phyloP scores from a whole-genome alignment of 2,113 vertebrate genomes.

The Chinchilla lanigera region DNA sequence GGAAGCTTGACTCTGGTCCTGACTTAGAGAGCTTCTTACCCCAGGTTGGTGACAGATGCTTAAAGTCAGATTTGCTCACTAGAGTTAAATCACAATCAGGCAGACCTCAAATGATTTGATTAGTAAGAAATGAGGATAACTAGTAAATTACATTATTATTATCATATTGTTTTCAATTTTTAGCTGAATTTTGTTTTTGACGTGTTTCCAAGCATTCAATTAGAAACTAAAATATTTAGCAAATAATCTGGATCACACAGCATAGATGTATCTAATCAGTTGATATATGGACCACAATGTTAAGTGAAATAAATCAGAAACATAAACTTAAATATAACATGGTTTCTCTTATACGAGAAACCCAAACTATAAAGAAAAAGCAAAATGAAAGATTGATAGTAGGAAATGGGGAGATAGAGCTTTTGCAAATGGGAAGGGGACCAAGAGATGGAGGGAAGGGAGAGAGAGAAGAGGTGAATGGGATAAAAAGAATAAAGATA shows the following conservation, averaged over 20 bases:
- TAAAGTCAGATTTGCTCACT: fast-evolving
- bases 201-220: not conserved
- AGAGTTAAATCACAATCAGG: not conserved
- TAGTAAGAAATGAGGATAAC: not conserved
- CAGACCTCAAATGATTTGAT: not conserved
- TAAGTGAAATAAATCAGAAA: not conserved
- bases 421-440: not conserved
- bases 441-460: not conserved
- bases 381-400: not conserved
- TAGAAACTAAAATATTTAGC: not conserved
- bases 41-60: not conserved
- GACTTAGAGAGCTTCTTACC: not conserved
- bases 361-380: not conserved
- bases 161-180: not conserved
- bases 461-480: not conserved
- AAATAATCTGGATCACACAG: not conserved
- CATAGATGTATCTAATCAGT: not conserved
- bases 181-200: not conserved
- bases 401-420: not conserved
- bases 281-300: not conserved
- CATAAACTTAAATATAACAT: not conserved
- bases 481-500: not conserved
- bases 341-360: not conserved
- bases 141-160: not conserved
- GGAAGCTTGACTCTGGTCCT: not conserved